These are phyloP conservation scores for Raja brachyura DNA, from an alignment of 2,113 vertebrate genomes.

Conservation along the genomic window DNA sequence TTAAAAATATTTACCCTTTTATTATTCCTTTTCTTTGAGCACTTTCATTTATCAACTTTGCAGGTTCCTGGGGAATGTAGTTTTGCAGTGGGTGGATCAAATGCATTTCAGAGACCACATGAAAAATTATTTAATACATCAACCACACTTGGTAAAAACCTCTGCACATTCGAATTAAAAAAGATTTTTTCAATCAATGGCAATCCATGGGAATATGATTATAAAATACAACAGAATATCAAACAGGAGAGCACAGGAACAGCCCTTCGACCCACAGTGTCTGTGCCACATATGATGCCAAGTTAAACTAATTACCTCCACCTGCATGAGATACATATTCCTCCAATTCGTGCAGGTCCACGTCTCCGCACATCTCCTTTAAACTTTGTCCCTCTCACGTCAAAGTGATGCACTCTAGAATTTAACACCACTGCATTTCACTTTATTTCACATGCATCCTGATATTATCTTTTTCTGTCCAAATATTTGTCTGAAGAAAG, in stretches of 20 bases:
- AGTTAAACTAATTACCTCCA: too few relatives aligned
- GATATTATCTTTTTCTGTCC: not conserved
- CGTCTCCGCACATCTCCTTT: too few relatives aligned
- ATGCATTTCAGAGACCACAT: not conserved
- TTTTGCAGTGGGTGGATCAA: not conserved
- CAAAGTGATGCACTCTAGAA: not conserved
- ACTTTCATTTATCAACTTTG: not conserved
- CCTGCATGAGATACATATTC: too few relatives aligned
- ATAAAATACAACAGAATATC: not conserved
- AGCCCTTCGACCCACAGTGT: too few relatives aligned
- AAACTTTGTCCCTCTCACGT: too few relatives aligned
- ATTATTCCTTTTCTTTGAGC: not conserved
- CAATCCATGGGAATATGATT: not conserved
- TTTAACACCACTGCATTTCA: not conserved
- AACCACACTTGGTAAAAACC: not conserved
- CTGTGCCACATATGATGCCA: too few relatives aligned
- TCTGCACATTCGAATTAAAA: not conserved
- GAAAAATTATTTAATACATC: not conserved
- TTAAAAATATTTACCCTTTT: not conserved
- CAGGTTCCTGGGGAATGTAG: not conserved
- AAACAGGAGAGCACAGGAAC: too few relatives aligned
- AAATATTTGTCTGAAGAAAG: not conserved
- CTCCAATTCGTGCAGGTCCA: too few relatives aligned
- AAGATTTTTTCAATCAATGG: not conserved
- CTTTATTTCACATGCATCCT: not conserved